A percentile compares a stretch with the other conserved stretches of the same genome.
Conservation (phyloP, 2,797 vertebrate genomes). For the Sebastes taczanowskii region DNA sequence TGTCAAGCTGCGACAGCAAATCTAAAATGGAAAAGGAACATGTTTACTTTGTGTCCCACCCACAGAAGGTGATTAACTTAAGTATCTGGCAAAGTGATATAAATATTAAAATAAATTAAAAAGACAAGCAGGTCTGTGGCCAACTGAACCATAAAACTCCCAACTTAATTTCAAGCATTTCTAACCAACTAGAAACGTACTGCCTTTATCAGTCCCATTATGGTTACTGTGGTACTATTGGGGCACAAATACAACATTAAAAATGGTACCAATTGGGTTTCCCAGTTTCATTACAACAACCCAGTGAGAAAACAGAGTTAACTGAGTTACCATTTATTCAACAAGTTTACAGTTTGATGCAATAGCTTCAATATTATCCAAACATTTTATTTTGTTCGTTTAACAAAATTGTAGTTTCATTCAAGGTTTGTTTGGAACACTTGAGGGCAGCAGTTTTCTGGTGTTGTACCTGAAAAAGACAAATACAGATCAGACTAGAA, state of each 20-base stretch:
- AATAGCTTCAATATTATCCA: neutral
- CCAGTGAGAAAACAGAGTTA: neutral
- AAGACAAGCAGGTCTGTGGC: neutral
- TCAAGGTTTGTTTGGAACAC: neutral
- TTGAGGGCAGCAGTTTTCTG: neutral
- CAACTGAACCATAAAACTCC: neutral
- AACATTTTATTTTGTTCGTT: neutral
- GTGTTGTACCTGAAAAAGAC: conserved; percentile 10
- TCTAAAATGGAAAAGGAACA: too few species aligned
- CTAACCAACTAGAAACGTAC: neutral
- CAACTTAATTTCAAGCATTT: neutral
- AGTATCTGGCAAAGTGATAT: too few species aligned
- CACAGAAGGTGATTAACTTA: too few species aligned
- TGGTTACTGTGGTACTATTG: neutral
- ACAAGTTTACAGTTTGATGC: neutral
- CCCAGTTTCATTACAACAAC: neutral
- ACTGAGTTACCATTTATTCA: neutral
- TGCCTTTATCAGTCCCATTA: neutral
- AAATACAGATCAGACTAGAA: neutral
- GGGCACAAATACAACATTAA: neutral
- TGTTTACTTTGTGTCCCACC: too few species aligned
- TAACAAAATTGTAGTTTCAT: neutral
- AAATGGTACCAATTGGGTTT: neutral
- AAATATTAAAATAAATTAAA: too few species aligned
- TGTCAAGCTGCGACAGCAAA: neutral